phyloP scores from a whole-genome alignment of 2,888 invertebrate genomes.

The Tipula unca region DNA sequence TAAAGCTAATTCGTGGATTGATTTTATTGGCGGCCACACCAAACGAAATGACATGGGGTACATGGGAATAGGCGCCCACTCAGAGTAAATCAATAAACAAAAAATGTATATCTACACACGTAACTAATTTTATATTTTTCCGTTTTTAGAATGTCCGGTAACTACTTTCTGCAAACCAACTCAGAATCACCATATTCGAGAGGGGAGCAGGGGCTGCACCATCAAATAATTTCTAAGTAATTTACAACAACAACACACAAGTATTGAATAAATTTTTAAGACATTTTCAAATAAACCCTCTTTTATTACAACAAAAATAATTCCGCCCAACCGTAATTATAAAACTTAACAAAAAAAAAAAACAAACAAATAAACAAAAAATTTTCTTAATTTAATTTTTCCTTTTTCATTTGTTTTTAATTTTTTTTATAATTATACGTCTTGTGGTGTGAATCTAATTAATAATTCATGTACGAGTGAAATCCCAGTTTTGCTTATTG shows the following conservation, averaged over 20 bases:
- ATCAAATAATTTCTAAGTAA: neutral
- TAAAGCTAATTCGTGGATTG: slow-evolving; percentile 46
- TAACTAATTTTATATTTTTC: slow-evolving; percentile 19
- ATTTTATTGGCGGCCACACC: slow-evolving; percentile 43
- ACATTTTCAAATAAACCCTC: neutral
- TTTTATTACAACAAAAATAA: neutral
- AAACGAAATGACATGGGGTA: slow-evolving; percentile 16
- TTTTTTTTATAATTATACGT: neutral
- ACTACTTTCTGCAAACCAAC: slow-evolving; percentile 41
- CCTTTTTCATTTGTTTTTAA: neutral
- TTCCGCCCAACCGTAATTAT: neutral
- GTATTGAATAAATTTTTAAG: neutral
- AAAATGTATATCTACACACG: neutral
- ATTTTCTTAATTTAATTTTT: neutral
- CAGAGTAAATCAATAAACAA: slow-evolving; percentile 30
- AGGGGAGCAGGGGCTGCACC: slow-evolving; percentile 28
- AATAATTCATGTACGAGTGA: neutral
- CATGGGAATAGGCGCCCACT: slow-evolving; percentile 39
- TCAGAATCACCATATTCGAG: slow-evolving; percentile 36
- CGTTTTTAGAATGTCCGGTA: slow-evolving; percentile 32
- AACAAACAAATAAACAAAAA: no score
- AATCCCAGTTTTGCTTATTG: neutral
- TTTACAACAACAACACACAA: neutral
- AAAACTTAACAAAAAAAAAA: no score
- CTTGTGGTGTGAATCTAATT: neutral